Conservation (phyloP, 1,140 invertebrate species). For the Aphelinus atriplicis region DNA sequence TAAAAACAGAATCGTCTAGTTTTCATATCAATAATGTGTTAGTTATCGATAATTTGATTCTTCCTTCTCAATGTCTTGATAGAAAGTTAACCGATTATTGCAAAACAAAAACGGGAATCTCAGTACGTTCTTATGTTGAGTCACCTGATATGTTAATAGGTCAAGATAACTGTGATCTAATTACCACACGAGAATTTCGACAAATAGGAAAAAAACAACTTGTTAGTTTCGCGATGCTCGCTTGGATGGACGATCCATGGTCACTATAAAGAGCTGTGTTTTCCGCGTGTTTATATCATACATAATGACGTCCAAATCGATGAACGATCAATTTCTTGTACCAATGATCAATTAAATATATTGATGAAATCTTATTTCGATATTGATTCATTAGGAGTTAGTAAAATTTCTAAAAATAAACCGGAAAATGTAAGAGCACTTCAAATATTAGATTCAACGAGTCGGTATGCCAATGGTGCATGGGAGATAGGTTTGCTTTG, state of each 20-base stretch:
- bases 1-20: background rate
- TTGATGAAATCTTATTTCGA: constrained; percentile 12
- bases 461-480: background rate
- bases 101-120: background rate
- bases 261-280: background rate
- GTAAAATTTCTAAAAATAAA: background rate
- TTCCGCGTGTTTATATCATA: background rate
- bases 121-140: background rate
- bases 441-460: constrained; percentile 9
- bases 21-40: background rate
- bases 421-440: background rate
- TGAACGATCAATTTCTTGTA: background rate
- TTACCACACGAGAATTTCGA: background rate
- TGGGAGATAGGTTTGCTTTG: constrained; percentile 41
- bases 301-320: background rate
- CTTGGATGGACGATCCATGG: constrained; percentile 1
- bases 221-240: background rate
- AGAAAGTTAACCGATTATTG: background rate
- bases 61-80: background rate
- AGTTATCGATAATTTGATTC: background rate
- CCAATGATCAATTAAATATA: background rate
- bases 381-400: background rate
- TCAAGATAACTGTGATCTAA: background rate
- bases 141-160: background rate
- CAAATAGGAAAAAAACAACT: background rate